These are phyloP conservation scores for Hexactinellida sp. DNA, from an alignment of 37 sponge, comb jelly and placozoan genomes.

Conservation along the genomic window DNA sequence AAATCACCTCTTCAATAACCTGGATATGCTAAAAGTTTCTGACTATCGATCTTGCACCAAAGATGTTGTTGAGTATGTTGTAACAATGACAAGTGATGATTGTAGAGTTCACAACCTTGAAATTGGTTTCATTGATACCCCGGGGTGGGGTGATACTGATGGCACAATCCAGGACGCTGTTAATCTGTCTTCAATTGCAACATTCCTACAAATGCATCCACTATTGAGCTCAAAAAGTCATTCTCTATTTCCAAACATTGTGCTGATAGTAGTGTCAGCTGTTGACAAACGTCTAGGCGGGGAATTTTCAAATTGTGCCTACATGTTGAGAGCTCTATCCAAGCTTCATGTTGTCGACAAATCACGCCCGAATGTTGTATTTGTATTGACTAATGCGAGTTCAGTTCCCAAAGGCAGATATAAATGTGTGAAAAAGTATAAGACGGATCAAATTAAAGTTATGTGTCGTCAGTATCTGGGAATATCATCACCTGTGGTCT, in stretches of 20 bases:
- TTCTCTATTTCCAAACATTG: background rate
- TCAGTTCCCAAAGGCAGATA: background rate
- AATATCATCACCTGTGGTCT: background rate
- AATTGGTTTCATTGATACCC: background rate
- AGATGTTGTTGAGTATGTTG: background rate
- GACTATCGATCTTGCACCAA: background rate
- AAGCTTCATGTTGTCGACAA: background rate
- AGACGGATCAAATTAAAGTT: background rate
- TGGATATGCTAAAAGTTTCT: background rate
- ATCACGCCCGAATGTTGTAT: background rate
- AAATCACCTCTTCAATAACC: background rate
- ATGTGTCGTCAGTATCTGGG: background rate
- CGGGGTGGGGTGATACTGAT: background rate
- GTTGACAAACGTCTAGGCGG: background rate
- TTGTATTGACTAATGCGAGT: background rate
- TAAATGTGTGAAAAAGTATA: background rate
- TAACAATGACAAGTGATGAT: background rate
- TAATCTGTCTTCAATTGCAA: background rate
- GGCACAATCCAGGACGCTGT: background rate
- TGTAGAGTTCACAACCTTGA: background rate
- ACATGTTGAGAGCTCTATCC: background rate
- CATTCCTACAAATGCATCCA: background rate
- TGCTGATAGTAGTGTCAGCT: slow-evolving; percentile 2
- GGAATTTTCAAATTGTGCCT: background rate
- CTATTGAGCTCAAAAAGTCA: background rate